Evolutionary conservation across 2,113 vertebrate species (phyloP).

Genomic region (Centrocercus urophasianus): DNA sequence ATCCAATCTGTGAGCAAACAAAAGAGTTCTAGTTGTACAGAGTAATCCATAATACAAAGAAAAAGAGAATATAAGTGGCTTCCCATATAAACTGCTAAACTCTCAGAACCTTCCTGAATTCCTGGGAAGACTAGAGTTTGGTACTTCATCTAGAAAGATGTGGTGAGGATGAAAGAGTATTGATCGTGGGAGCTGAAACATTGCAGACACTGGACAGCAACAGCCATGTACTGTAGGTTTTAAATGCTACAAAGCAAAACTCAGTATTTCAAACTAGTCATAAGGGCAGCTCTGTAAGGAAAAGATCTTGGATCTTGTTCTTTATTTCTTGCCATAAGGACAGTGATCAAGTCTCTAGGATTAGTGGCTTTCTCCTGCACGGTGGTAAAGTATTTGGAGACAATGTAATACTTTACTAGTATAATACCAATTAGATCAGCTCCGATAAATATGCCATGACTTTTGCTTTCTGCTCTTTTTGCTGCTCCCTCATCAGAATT

Average conservation of each 20-base stretch:
- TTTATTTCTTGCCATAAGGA: background rate
- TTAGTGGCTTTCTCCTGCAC: background rate
- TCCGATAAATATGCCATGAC: background rate
- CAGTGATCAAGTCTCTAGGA: background rate
- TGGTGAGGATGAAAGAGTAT: background rate
- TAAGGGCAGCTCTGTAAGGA: background rate
- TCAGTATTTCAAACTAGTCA: background rate
- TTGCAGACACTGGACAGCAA: background rate
- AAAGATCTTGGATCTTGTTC: background rate
- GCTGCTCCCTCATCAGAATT: background rate
- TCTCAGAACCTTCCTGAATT: background rate
- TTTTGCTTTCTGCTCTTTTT: background rate
- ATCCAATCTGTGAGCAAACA: background rate
- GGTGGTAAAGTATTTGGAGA: background rate
- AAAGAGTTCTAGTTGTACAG: background rate
- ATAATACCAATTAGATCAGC: background rate
- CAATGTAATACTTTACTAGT: background rate
- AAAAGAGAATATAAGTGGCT: background rate
- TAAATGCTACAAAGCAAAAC: background rate
- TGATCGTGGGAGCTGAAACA: background rate
- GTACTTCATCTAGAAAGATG: background rate
- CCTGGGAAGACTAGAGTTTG: rapidly evolving
- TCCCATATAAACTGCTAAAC: background rate
- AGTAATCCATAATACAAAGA: background rate
- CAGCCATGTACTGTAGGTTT: background rate